phyloP scores from a whole-genome alignment of 1,140 invertebrate genomes.

The Varroa destructor region DNA sequence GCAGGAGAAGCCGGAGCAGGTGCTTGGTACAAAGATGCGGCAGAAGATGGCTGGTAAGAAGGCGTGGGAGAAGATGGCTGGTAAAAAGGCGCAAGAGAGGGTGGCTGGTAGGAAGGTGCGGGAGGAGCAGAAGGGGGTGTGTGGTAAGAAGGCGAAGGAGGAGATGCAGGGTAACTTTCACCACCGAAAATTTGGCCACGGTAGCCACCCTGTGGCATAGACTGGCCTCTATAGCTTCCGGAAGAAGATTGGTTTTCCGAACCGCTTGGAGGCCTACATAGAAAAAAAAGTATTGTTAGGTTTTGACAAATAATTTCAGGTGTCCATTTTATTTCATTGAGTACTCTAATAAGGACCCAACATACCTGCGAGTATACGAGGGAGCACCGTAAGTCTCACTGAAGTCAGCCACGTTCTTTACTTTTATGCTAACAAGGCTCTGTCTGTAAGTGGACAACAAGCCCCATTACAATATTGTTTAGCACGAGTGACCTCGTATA shows the following conservation, averaged over 20 bases:
- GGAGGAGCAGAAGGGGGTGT: background rate
- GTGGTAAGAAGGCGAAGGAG: constrained; percentile 1
- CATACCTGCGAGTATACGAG: constrained; percentile 28
- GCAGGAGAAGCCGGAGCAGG: background rate
- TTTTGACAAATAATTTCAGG: too few relatives aligned
- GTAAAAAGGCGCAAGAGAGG: background rate
- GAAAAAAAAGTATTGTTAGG: background rate
- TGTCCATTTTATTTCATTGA: too few relatives aligned
- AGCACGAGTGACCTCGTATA: constrained; percentile 10
- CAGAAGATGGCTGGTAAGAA: background rate
- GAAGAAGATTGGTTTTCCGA: too few relatives aligned
- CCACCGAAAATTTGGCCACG: too few relatives aligned
- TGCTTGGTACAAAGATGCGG: background rate
- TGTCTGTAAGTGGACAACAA: constrained; percentile 26
- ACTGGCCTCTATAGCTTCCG: too few relatives aligned
- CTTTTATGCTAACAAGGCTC: constrained; percentile 18
- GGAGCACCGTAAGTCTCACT: constrained; percentile 16
- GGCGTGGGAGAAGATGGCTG: background rate
- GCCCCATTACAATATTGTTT: constrained; percentile 14
- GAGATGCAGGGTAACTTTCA: background rate
- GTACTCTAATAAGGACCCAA: background rate
- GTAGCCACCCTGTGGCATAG: too few relatives aligned
- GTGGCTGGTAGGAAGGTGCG: background rate
- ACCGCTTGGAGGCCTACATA: background rate
- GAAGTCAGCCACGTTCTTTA: constrained; percentile 21